A percentile compares a stretch with the other conserved stretches of the same genome.
These are phyloP conservation scores for Rhinichthys osculus DNA, from an alignment of 2,797 vertebrate genomes.

Conservation along the genomic window DNA sequence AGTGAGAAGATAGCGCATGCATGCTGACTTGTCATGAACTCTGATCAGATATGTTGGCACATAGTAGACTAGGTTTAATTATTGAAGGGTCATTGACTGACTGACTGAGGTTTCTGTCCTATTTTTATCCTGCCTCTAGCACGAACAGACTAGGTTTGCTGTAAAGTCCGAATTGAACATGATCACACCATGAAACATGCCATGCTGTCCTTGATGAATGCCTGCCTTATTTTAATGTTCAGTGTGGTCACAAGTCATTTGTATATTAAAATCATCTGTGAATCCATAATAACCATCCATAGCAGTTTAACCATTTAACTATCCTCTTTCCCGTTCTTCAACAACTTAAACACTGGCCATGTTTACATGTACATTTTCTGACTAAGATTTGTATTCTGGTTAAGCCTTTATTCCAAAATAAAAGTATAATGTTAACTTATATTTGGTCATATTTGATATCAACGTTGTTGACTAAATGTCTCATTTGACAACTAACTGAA, in stretches of 20 bases:
- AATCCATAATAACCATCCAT: neutral
- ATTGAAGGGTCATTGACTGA: conserved; percentile 26
- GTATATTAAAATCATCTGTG: neutral
- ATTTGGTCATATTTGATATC: no score
- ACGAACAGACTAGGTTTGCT: neutral
- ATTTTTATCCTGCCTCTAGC: conserved; percentile 41
- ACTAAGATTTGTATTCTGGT: neutral
- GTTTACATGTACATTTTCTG: neutral
- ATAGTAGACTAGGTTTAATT: conserved; percentile 22
- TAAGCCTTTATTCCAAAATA: no score
- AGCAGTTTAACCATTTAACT: neutral
- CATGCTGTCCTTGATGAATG: neutral
- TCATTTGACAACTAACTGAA: no score
- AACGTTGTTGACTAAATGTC: neutral
- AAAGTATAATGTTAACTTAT: no score
- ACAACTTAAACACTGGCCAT: neutral
- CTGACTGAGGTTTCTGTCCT: conserved; percentile 33
- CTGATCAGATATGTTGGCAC: conserved; percentile 18
- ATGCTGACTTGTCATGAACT: neutral
- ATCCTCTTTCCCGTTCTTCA: no score
- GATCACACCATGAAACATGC: neutral
- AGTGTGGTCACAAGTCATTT: neutral
- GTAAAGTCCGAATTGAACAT: conserved; percentile 3
- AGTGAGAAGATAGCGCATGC: neutral
- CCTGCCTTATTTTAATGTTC: neutral